phyloP scores from a whole-genome alignment of 2,113 vertebrate genomes.

The Clarias magur region DNA sequence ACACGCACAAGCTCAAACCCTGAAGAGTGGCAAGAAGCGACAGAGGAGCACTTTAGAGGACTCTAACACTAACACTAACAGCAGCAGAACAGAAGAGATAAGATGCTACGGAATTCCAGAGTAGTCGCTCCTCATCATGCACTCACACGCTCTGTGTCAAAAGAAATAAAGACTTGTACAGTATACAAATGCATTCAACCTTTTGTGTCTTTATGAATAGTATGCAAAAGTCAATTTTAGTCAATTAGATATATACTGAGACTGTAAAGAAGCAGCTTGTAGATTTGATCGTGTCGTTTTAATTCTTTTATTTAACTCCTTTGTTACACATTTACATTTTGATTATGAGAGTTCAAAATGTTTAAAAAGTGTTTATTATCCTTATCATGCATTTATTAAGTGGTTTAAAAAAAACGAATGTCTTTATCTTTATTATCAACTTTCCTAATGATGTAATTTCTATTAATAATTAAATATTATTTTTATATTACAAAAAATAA shows the following conservation, averaged over 20 bases:
- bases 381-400: neutral
- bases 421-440: neutral
- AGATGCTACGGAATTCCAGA: slow-evolving; percentile 59
- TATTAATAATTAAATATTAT: neutral
- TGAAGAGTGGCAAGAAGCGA: slow-evolving; percentile 16
- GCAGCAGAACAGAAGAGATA: slow-evolving; percentile 59
- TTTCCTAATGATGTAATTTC: neutral
- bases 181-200: neutral
- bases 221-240: neutral
- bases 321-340: neutral
- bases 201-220: neutral
- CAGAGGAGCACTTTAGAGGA: slow-evolving; percentile 60
- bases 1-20: slow-evolving; percentile 28
- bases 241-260: neutral
- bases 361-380: neutral
- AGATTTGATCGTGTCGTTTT: neutral
- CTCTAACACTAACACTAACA: slow-evolving; percentile 55
- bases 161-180: neutral
- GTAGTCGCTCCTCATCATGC: slow-evolving; percentile 1
- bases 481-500: neutral
- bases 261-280: neutral
- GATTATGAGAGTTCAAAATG: neutral
- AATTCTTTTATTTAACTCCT: neutral
- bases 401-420: neutral
- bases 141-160: neutral